Base-by-base conservation (phyloP, 2,797 vertebrate genomes). In the Huso huso region DNA sequence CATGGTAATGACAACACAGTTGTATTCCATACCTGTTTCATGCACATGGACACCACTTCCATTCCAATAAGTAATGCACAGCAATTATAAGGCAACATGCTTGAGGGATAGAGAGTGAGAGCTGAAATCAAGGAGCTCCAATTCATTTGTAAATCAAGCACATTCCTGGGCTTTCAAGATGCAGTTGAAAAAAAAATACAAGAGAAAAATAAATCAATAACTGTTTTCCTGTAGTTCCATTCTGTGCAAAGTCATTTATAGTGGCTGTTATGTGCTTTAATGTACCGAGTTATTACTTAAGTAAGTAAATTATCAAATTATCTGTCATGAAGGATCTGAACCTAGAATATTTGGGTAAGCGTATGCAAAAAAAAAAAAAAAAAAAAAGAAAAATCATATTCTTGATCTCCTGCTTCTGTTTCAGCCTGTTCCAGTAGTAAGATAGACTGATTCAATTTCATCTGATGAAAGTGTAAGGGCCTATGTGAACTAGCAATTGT, bases 141-240 rank as follows among this genome's bases (percentile, higher is more conserved):
- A 62, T 58, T 67, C 57, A 71, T 74, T 65, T 57, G 67, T 67
- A 71, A 64, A 48, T 67, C 51, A 13, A 63, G 62, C 73, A 71
- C 66, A 65, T 68, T 67, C 51, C 51, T 59, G 49, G 55, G 63
- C 60, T 63, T 63, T 62, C 48, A 55, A 57, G 18, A 13, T 1
- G 23, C 23, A 37, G 23, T 37, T 37, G 23, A 37, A 37, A 37
- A 37, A 37, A 37, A 37, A 37, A 37, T 37, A 37, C 55, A 50
- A 13, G 12, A 15, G 48, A 48, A 37, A 67, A 51, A 48, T 12
- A 67, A 67, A 69, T 49, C 48, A 48, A 62, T 37, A 71, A 52
- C 62, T 68, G 51, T 12, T 69, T 61, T 8, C 15, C 55, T 11
- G 23, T 48, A 11, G 37, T 66, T 49, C 18, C 60, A 55, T 68